A percentile compares a stretch with the other conserved stretches of the same genome.
Evolutionary conservation across 2,888 invertebrate genomes (phyloP).

Genomic region (Colostygia pectinataria): DNA sequence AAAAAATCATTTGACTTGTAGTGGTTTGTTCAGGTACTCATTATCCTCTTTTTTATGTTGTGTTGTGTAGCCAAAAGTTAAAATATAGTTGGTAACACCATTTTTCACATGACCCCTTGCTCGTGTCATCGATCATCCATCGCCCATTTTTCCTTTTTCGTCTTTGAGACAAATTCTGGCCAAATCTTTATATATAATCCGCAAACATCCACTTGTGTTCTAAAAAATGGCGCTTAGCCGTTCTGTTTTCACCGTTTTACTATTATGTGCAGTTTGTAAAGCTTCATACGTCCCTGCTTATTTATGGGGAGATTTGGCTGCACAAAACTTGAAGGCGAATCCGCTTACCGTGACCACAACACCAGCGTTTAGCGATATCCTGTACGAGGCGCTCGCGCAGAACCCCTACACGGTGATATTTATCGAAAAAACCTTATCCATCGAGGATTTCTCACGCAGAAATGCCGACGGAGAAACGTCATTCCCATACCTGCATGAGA

Average conservation of each 20-base stretch:
- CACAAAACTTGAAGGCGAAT: constrained; percentile 48
- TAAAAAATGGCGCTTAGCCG: constrained; percentile 76
- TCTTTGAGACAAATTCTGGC: constrained; percentile 41
- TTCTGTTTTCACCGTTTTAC: constrained; percentile 66
- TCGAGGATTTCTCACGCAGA: constrained; percentile 83
- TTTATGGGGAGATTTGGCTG: constrained; percentile 79
- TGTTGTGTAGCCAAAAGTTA: too few relatives aligned
- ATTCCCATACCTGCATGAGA: constrained; percentile 64
- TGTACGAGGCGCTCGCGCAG: constrained; percentile 60
- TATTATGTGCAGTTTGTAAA: constrained; percentile 62
- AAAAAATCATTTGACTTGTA: too few relatives aligned
- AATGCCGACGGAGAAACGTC: constrained; percentile 62
- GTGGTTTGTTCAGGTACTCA: too few relatives aligned
- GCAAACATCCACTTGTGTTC: constrained; percentile 62
- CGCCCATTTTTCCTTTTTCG: constrained; percentile 59
- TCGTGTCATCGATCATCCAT: constrained; percentile 46
- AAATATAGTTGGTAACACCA: constrained; percentile 29
- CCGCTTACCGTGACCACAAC: constrained; percentile 56
- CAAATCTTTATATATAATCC: constrained; percentile 61
- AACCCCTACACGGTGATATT: constrained; percentile 77
- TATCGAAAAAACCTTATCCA: constrained; percentile 79
- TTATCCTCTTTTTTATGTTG: too few relatives aligned
- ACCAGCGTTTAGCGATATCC: constrained; percentile 58
- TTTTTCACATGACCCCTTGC: constrained; percentile 73
- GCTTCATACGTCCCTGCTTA: constrained; percentile 82